Percentiles rank a stretch among this genome's conserved stretches.
These are phyloP conservation scores for Drosophila lacertosa DNA, from an alignment of 1,140 invertebrate species.

Conservation along the genomic window DNA sequence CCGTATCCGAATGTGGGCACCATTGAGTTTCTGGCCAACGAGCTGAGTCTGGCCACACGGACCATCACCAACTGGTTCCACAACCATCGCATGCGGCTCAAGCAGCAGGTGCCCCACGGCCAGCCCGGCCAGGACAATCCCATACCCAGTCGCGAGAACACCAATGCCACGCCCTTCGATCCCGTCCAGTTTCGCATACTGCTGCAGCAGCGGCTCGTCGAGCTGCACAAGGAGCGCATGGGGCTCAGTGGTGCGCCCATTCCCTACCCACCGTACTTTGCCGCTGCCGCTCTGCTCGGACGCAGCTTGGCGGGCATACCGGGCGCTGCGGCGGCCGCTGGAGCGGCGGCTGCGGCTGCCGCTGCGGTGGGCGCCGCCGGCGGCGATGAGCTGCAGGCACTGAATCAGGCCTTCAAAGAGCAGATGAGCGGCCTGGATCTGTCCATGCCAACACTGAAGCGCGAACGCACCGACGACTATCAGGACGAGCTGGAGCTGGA, in stretches of 20 bases:
- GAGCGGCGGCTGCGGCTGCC: constrained; percentile 75
- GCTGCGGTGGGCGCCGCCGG: constrained; percentile 76
- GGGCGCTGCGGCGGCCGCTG: constrained; percentile 86
- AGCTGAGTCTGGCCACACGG: constrained; percentile 95
- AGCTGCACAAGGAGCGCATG: constrained; percentile 92
- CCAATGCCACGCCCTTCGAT: constrained; percentile 90
- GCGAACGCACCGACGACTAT: constrained; percentile 89
- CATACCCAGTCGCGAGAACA: constrained; percentile 88
- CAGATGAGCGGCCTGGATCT: constrained; percentile 92
- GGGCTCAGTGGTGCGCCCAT: constrained; percentile 88
- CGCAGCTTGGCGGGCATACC: constrained; percentile 85
- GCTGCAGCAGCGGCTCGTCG: constrained; percentile 93
- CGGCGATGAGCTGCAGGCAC: constrained; percentile 85
- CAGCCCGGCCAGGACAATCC: constrained; percentile 86
- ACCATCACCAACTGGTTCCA: constrained; percentile 99
- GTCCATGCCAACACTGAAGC: constrained; percentile 90
- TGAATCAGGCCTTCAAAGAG: constrained; percentile 89
- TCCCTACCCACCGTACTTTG: constrained; percentile 90
- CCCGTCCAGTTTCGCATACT: constrained; percentile 95
- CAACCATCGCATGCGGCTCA: constrained; percentile 99
- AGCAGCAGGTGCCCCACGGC: constrained; percentile 93
- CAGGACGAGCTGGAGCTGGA: constrained; percentile 89
- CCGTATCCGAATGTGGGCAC: constrained; percentile 98
- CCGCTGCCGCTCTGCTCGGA: constrained; percentile 89
- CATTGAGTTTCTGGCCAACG: constrained; percentile 96